These are phyloP conservation scores for Chloroceryle inda DNA, from an alignment of 2,797 vertebrate genomes.

Conservation along the genomic window DNA sequence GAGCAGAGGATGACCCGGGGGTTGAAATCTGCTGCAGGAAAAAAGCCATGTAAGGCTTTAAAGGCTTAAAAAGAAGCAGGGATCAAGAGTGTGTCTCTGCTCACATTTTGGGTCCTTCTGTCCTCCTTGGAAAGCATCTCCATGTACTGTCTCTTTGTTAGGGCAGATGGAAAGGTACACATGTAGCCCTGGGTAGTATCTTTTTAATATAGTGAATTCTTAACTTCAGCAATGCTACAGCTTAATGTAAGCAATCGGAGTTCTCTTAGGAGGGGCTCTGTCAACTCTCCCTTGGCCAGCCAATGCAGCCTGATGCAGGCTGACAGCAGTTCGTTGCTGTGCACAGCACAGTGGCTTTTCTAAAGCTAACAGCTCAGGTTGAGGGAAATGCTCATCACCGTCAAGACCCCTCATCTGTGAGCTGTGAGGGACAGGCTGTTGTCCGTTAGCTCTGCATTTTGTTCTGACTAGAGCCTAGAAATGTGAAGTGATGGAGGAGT, in stretches of 20 bases:
- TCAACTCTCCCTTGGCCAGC: not conserved
- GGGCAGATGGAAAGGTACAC: constrained; percentile 6
- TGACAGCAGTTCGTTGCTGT: not conserved
- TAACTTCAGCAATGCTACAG: not conserved
- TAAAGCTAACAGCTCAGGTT: not conserved
- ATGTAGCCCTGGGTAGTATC: not conserved
- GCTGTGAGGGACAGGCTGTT: not conserved
- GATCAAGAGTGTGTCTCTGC: not conserved
- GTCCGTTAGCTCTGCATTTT: not conserved
- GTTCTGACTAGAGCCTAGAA: not conserved
- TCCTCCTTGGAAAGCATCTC: not conserved
- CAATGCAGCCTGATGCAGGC: not conserved
- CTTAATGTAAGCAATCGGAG: not conserved
- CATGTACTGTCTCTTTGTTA: accelerated
- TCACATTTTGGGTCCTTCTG: constrained; percentile 1
- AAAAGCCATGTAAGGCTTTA: not conserved
- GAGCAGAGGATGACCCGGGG: not conserved
- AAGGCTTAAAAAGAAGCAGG: not conserved
- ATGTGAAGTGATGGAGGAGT: not conserved
- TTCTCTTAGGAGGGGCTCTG: not conserved
- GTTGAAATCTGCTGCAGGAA: not conserved
- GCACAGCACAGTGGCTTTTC: not conserved
- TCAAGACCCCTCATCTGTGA: not conserved
- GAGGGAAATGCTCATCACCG: accelerated
- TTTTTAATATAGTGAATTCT: not conserved